phyloP scores from a whole-genome alignment of 2,113 vertebrate genomes.

The Symphodus melops region DNA sequence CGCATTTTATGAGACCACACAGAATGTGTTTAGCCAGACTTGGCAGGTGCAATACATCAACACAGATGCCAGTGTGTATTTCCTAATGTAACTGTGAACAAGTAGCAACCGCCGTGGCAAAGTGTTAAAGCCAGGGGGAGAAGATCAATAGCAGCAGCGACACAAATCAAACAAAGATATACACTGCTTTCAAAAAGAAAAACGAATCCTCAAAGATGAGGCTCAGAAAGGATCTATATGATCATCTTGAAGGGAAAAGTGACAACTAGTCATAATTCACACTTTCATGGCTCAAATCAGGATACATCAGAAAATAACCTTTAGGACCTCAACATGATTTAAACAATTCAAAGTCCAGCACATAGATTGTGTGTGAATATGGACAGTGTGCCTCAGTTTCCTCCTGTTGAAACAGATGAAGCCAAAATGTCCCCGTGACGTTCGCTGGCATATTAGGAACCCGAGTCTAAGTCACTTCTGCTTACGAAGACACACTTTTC shows the following conservation, averaged over 20 bases:
- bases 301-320: too few relatives aligned
- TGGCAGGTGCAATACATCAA: constrained; percentile 35
- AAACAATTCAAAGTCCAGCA: too few relatives aligned
- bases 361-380: too few relatives aligned
- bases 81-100: constrained; percentile 29
- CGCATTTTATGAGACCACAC: constrained; percentile 10
- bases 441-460: too few relatives aligned
- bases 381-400: too few relatives aligned
- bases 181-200: background rate
- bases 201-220: background rate
- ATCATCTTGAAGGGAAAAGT: background rate
- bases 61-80: constrained; percentile 15
- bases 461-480: too few relatives aligned
- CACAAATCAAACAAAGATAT: background rate
- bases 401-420: too few relatives aligned
- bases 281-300: background rate
- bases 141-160: background rate
- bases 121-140: background rate
- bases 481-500: too few relatives aligned
- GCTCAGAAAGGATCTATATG: background rate
- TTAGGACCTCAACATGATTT: too few relatives aligned
- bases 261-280: background rate
- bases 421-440: too few relatives aligned
- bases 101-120: background rate
- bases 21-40: constrained; percentile 20